A percentile compares a stretch with the other conserved stretches of the same genome.
phyloP scores from a whole-genome alignment of 2,113 vertebrate species.

The Catharus bicknelli region DNA sequence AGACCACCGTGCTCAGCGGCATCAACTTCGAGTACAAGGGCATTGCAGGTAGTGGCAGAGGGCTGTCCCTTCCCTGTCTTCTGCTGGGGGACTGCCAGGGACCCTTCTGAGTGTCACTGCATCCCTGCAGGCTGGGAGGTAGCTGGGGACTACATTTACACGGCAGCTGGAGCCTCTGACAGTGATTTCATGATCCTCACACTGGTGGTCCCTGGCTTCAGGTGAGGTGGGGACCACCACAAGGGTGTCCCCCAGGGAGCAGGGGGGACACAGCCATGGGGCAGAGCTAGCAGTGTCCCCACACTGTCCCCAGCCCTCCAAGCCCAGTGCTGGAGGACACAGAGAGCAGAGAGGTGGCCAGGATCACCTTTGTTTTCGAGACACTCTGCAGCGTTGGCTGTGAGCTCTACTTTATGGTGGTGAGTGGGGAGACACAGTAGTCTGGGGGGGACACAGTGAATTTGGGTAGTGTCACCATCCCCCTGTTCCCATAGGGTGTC shows the following conservation, averaged over 20 bases:
- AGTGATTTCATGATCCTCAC: constrained; percentile 89
- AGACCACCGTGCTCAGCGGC: constrained; percentile 79
- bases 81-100: rapidly evolving
- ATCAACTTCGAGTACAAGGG: constrained; percentile 81
- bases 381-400: constrained; percentile 85
- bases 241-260: neutral
- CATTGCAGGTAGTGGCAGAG: constrained; percentile 77
- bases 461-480: neutral
- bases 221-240: constrained; percentile 70
- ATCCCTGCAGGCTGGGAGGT: constrained; percentile 89
- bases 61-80: neutral
- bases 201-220: constrained; percentile 87
- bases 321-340: constrained; percentile 70
- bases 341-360: constrained; percentile 82
- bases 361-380: constrained; percentile 93
- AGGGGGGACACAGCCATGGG: rapidly evolving
- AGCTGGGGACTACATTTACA: constrained; percentile 92
- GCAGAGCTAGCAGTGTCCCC: neutral
- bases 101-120: neutral
- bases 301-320: constrained; percentile 72
- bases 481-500: constrained; percentile 75
- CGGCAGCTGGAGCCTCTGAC: constrained; percentile 84
- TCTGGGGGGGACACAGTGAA: neutral
- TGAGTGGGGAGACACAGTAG: constrained; percentile 46
- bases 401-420: constrained; percentile 87